Evolutionary conservation across 2,113 vertebrate species (phyloP).

Genomic region (Pagrus major): DNA sequence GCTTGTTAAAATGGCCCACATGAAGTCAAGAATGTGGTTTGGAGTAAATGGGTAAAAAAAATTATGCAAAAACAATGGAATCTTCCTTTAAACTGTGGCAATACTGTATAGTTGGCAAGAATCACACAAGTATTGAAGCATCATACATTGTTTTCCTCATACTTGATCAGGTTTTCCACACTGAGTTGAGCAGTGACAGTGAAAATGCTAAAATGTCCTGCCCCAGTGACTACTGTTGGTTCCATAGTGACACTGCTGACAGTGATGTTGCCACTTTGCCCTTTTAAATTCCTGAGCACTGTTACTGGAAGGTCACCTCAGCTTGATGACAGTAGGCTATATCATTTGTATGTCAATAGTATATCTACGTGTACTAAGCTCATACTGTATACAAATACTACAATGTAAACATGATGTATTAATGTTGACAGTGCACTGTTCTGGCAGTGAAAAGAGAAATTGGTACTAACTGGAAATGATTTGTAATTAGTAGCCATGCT

Average conservation of each 20-base stretch:
- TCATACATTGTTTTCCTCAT: not conserved
- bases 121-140: not conserved
- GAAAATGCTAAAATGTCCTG: constrained; percentile 4
- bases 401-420: not conserved
- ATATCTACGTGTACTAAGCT: not conserved
- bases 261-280: constrained; percentile 7
- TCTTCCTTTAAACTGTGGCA: not conserved
- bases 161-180: not conserved
- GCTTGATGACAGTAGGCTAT: not conserved
- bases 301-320: not conserved
- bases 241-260: constrained; percentile 2
- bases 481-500: not conserved
- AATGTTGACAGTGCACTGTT: not conserved
- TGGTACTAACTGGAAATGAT: not conserved
- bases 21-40: not conserved
- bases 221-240: not conserved
- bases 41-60: not conserved
- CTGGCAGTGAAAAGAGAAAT: not conserved
- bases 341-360: no score
- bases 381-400: not conserved
- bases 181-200: not conserved
- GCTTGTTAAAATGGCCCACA: not conserved
- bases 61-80: not conserved
- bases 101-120: not conserved
- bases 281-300: not conserved